Conservation (phyloP, 2,888 invertebrate species). For the Apotomis turbidana region DNA sequence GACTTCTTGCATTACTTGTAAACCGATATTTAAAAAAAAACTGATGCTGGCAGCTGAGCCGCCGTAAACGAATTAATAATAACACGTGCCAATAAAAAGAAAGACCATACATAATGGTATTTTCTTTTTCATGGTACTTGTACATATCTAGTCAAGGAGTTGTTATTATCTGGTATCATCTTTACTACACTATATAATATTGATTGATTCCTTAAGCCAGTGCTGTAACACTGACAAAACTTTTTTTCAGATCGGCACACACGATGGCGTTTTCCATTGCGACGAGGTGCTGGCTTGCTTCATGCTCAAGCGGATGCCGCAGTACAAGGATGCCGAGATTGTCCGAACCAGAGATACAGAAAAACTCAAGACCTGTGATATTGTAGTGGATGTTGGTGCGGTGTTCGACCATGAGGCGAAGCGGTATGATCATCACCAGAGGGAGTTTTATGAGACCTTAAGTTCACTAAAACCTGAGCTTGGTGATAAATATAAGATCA, state of each 20-base stretch:
- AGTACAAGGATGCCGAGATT: constrained; percentile 92
- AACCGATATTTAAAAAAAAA: no score
- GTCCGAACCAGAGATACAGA: constrained; percentile 85
- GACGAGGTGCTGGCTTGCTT: constrained; percentile 98
- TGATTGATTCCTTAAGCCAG: no score
- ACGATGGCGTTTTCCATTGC: constrained; percentile 94
- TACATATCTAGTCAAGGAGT: no score
- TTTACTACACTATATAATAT: no score
- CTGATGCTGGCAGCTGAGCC: no score
- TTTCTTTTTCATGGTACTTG: no score
- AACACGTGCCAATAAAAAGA: no score
- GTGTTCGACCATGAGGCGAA: constrained; percentile 89
- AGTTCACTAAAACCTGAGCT: constrained; percentile 86
- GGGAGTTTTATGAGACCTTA: constrained; percentile 87
- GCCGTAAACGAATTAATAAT: no score
- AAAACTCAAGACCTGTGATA: constrained; percentile 91
- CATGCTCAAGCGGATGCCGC: constrained; percentile 92
- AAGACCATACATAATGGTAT: no score
- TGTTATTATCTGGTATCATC: no score
- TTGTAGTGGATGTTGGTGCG: constrained; percentile 98
- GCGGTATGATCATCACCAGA: constrained; percentile 98
- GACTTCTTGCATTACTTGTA: no score
- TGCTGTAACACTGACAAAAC: no score
- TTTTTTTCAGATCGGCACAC: constrained; percentile 86
- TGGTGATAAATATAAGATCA: constrained; percentile 84